Percentiles rank a stretch among this genome's conserved stretches.
phyloP scores from a whole-genome alignment of 2,113 vertebrate genomes.

The Nymphicus hollandicus region DNA sequence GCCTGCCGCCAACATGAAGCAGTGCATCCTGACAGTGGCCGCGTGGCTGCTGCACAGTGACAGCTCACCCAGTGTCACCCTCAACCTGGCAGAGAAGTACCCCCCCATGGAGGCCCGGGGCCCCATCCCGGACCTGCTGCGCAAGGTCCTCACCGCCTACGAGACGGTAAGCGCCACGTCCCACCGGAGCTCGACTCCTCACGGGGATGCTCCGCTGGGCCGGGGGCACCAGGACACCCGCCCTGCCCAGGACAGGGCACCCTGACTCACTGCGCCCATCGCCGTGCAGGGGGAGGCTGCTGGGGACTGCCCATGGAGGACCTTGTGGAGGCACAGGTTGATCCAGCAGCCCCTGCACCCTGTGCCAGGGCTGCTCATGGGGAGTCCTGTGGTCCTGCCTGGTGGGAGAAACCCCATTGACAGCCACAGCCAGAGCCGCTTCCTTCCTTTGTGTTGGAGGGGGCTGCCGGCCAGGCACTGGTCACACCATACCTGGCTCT shows the following conservation, averaged over 20 bases:
- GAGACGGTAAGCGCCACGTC: constrained; percentile 77
- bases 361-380: background rate
- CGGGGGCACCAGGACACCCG: background rate
- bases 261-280: rapidly evolving
- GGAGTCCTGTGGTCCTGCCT: background rate
- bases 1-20: constrained; percentile 91
- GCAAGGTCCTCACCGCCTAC: constrained; percentile 88
- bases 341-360: rapidly evolving
- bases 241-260: background rate
- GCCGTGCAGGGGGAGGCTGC: background rate
- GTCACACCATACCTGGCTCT: background rate
- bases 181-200: rapidly evolving
- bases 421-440: background rate
- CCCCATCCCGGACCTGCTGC: constrained; percentile 85
- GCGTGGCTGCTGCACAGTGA: constrained; percentile 89
- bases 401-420: background rate
- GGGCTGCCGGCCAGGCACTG: background rate
- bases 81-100: constrained; percentile 87
- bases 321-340: background rate
- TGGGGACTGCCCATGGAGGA: background rate
- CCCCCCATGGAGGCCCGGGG: constrained; percentile 89
- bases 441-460: constrained; percentile 23
- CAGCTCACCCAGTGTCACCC: constrained; percentile 75
- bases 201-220: rapidly evolving
- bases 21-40: constrained; percentile 89